phyloP scores from a whole-genome alignment of 1,140 invertebrate genomes.

The Tetragnatha versicolor region DNA sequence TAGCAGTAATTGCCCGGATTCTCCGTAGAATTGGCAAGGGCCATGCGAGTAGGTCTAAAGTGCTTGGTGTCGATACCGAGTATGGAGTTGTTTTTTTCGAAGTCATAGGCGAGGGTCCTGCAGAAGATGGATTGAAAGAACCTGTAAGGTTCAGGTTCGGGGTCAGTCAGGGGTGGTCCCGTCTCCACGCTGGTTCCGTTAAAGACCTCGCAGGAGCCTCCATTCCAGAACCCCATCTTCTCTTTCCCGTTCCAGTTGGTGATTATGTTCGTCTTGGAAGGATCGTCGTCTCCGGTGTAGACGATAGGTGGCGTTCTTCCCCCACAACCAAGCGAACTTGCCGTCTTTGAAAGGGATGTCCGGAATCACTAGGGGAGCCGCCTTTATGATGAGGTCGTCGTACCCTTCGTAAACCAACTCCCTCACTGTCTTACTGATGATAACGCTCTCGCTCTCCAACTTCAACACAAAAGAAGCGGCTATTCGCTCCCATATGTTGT shows the following conservation, averaged over 20 bases:
- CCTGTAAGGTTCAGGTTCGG: neutral
- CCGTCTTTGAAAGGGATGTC: slow-evolving; percentile 57
- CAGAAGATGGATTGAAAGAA: slow-evolving; percentile 46
- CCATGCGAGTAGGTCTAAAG: neutral
- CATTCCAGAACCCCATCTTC: slow-evolving; percentile 58
- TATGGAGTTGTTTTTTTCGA: neutral
- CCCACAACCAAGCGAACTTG: slow-evolving; percentile 57
- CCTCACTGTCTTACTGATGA: slow-evolving; percentile 84
- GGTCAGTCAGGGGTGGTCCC: slow-evolving; percentile 3
- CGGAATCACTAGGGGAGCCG: slow-evolving; percentile 56
- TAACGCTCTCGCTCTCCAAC: slow-evolving; percentile 61
- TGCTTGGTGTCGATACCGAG: neutral
- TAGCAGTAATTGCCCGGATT: slow-evolving; percentile 43
- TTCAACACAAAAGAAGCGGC: neutral
- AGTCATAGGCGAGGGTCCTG: slow-evolving; percentile 26
- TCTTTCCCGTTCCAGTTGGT: slow-evolving; percentile 72
- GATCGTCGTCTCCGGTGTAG: slow-evolving; percentile 64
- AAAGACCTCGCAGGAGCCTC: slow-evolving; percentile 51
- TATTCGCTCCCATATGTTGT: neutral
- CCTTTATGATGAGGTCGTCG: slow-evolving; percentile 56
- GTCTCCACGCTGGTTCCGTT: slow-evolving; percentile 55
- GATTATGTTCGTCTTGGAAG: slow-evolving; percentile 59
- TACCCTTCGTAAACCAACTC: slow-evolving; percentile 85
- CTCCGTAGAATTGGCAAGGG: slow-evolving; percentile 38
- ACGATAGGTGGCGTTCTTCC: slow-evolving; percentile 66